Conservation (phyloP, 1,140 invertebrate species). For the Gonioctena quinquepunctata region DNA sequence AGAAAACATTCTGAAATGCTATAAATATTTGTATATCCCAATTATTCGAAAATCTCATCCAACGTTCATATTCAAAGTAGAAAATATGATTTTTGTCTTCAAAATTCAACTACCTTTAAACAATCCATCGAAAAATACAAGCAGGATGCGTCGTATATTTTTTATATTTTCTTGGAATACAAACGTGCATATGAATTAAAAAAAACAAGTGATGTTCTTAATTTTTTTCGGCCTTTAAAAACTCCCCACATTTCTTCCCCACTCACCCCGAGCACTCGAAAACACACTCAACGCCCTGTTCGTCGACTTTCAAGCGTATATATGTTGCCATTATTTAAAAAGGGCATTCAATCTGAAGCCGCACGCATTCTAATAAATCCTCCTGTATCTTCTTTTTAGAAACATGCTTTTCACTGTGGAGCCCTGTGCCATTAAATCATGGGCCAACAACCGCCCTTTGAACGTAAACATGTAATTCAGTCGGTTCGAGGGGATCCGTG, state of each 20-base stretch:
- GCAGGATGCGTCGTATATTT: too few relatives aligned
- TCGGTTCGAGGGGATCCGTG: not conserved
- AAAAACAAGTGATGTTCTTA: too few relatives aligned
- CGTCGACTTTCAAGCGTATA: not conserved
- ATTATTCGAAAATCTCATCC: too few relatives aligned
- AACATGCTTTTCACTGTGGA: not conserved
- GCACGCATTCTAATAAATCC: constrained; percentile 2
- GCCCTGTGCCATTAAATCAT: not conserved
- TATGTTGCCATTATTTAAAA: not conserved
- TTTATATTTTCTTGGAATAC: too few relatives aligned
- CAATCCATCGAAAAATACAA: too few relatives aligned
- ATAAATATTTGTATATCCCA: too few relatives aligned
- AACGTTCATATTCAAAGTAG: too few relatives aligned
- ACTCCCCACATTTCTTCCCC: not conserved
- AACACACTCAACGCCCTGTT: not conserved
- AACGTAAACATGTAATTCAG: constrained; percentile 10
- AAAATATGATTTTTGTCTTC: too few relatives aligned
- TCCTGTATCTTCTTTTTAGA: constrained; percentile 1
- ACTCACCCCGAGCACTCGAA: not conserved
- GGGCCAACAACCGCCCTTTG: not conserved
- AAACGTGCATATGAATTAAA: too few relatives aligned
- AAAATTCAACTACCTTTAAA: too few relatives aligned
- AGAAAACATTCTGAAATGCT: too few relatives aligned
- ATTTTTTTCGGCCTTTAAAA: too few relatives aligned
- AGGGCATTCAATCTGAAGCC: not conserved